These are phyloP conservation scores for Melitaea athalia DNA, from an alignment of 2,888 invertebrate genomes.

Conservation along the genomic window DNA sequence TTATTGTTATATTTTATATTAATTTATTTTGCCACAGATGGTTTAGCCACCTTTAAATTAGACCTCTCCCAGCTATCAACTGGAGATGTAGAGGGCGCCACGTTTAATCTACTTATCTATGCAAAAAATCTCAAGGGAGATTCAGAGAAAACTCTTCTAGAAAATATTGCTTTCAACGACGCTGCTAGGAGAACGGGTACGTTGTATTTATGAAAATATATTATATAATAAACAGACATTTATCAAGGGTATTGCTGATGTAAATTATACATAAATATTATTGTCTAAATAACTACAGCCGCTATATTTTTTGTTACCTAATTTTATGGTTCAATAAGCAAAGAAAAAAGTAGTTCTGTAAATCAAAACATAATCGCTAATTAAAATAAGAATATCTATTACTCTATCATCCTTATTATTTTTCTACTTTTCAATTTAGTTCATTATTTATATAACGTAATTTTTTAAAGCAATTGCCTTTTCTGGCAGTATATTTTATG, in stretches of 20 bases:
- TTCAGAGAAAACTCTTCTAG: constrained; percentile 90
- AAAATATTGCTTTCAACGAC: constrained; percentile 93
- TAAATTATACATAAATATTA: constrained; percentile 4
- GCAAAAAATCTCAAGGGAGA: constrained; percentile 93
- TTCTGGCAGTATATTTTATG: too few species aligned
- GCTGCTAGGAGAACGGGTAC: constrained; percentile 92
- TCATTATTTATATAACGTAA: too few species aligned
- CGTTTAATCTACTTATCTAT: constrained; percentile 89
- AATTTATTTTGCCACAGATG: constrained; percentile 55
- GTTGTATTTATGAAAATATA: constrained; percentile 32
- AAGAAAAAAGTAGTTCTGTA: too few species aligned
- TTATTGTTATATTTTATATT: background rate
- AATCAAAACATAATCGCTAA: too few species aligned
- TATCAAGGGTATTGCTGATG: constrained; percentile 2
- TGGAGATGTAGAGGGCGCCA: constrained; percentile 74
- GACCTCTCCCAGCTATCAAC: constrained; percentile 85
- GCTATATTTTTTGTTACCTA: background rate
- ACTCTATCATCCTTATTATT: too few species aligned
- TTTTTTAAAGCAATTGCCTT: too few species aligned
- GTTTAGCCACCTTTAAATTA: constrained; percentile 73
- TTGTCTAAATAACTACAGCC: background rate
- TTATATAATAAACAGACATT: background rate
- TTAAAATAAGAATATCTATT: too few species aligned
- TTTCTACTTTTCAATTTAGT: too few species aligned
- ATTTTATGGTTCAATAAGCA: background rate